phyloP scores from a whole-genome alignment of 2,113 vertebrate species.

The Scomber scombrus region DNA sequence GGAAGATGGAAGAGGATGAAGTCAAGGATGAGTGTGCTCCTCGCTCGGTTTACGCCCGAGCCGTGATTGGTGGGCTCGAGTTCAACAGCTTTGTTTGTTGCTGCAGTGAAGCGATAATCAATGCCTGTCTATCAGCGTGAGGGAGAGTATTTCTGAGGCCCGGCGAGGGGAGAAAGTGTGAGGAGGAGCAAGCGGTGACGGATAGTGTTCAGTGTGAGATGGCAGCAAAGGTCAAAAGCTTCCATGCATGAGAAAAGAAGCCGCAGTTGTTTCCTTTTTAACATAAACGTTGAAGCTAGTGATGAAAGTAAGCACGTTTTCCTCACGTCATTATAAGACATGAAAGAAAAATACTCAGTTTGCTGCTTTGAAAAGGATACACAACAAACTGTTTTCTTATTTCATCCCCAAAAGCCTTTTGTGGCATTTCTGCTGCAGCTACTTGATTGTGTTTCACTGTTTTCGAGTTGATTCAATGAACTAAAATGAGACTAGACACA shows the following conservation, averaged over 20 bases:
- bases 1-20: slow-evolving; percentile 52
- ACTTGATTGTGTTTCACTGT: slow-evolving; percentile 49
- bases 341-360: not conserved
- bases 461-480: slow-evolving; percentile 60
- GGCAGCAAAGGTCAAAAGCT: slow-evolving; percentile 55
- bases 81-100: slow-evolving; percentile 40
- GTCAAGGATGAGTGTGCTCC: slow-evolving; percentile 72
- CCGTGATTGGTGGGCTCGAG: slow-evolving; percentile 36
- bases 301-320: slow-evolving; percentile 4
- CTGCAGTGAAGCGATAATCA: slow-evolving; percentile 48
- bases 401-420: slow-evolving; percentile 11
- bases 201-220: slow-evolving; percentile 25
- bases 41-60: slow-evolving; percentile 20
- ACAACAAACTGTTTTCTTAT: slow-evolving; percentile 21
- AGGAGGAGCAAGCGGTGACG: slow-evolving; percentile 19
- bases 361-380: slow-evolving; percentile 11
- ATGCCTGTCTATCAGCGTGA: slow-evolving; percentile 40
- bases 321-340: slow-evolving; percentile 13
- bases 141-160: slow-evolving; percentile 18
- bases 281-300: slow-evolving; percentile 35
- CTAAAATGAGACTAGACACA: slow-evolving; percentile 67
- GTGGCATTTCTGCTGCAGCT: slow-evolving; percentile 17
- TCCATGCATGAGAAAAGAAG: slow-evolving; percentile 33
- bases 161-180: not conserved
- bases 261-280: slow-evolving; percentile 6